Percentiles rank a stretch among this genome's conserved stretches.
phyloP scores from a whole-genome alignment of 2,113 vertebrate species.

The Synodontis membranacea region DNA sequence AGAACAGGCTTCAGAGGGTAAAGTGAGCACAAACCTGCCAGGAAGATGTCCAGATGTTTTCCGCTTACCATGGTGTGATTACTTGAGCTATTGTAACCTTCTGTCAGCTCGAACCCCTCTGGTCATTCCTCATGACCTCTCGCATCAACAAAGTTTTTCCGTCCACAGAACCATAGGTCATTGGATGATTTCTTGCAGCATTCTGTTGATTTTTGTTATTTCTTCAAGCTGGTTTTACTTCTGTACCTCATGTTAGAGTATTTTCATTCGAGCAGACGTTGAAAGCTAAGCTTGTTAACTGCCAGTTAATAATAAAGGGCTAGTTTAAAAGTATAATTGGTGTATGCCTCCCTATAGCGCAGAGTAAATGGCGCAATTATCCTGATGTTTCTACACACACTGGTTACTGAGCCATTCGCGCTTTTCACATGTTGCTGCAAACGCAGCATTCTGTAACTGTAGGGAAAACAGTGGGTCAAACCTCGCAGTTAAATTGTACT shows the following conservation, averaged over 20 bases:
- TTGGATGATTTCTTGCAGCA: background rate
- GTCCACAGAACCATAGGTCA: background rate
- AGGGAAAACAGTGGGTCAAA: background rate
- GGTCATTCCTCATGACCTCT: background rate
- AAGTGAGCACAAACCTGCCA: no score
- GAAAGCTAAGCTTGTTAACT: background rate
- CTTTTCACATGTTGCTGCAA: slow-evolving; percentile 5
- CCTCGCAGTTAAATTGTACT: background rate
- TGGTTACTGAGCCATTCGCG: background rate
- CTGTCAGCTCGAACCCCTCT: background rate
- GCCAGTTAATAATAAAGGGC: background rate
- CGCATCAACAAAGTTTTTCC: background rate
- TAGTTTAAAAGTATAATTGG: background rate
- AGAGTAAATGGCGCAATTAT: background rate
- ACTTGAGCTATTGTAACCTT: background rate
- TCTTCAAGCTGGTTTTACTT: background rate
- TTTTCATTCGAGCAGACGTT: background rate
- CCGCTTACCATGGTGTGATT: background rate
- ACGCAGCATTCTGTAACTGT: background rate
- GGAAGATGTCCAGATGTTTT: background rate
- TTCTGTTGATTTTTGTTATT: no score
- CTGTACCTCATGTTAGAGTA: background rate
- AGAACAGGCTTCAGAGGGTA: no score
- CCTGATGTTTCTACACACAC: background rate
- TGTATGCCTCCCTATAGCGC: background rate